phyloP scores from a whole-genome alignment of 2,113 vertebrate species.

The Colius striatus region DNA sequence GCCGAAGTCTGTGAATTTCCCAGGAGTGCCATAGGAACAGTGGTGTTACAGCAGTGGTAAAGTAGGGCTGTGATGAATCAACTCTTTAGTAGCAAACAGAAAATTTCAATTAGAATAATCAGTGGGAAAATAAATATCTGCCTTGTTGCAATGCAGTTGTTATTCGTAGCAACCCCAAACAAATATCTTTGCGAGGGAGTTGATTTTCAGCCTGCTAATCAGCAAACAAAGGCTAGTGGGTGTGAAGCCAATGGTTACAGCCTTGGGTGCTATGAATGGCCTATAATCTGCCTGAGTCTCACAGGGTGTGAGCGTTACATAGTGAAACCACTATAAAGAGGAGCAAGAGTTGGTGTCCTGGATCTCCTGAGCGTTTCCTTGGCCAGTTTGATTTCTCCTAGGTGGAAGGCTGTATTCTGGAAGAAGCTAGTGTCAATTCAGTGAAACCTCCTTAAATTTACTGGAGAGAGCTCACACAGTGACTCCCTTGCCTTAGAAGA shows the following conservation, averaged over 20 bases:
- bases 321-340: not conserved
- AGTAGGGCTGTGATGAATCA: not conserved
- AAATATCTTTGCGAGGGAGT: not conserved
- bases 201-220: slow-evolving; percentile 30
- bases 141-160: slow-evolving; percentile 14
- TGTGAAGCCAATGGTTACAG: not conserved
- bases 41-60: not conserved
- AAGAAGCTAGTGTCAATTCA: not conserved
- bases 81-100: slow-evolving; percentile 14
- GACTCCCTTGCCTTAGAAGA: not conserved
- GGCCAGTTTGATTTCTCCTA: not conserved
- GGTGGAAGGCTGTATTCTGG: not conserved
- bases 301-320: not conserved
- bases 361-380: not conserved
- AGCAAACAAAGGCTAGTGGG: slow-evolving; percentile 29
- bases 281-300: rapidly evolving
- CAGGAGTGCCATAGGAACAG: not conserved
- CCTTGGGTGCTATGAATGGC: not conserved
- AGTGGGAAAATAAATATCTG: slow-evolving; percentile 44
- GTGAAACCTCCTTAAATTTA: not conserved
- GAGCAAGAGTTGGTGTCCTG: not conserved
- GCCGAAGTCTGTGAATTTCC: not conserved
- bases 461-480: not conserved
- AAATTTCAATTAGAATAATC: slow-evolving; percentile 34
- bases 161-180: slow-evolving; percentile 32